Conservation (phyloP, 2,797 vertebrate species). For the Microcaecilia unicolor region DNA sequence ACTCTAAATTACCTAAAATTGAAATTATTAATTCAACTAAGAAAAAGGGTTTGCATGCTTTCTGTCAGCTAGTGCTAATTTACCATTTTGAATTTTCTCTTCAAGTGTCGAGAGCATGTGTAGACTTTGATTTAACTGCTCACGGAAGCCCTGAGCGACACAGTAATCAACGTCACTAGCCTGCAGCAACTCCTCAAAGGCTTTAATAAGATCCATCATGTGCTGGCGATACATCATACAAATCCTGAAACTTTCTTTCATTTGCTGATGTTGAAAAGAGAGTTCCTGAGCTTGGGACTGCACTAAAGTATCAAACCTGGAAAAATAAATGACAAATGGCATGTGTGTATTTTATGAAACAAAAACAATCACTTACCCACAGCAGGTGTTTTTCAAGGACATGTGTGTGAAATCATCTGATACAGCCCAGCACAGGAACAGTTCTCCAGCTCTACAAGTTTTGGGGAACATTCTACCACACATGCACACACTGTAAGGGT, state of each 20-base stretch:
- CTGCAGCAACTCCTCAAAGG: constrained; percentile 77
- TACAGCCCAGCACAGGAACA: no score
- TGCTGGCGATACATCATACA: constrained; percentile 68
- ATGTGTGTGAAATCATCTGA: no score
- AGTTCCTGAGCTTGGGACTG: constrained; percentile 79
- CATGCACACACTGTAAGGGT: no score
- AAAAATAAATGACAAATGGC: constrained; percentile 7
- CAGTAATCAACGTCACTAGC: constrained; percentile 59
- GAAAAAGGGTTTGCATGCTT: no score
- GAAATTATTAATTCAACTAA: no score
- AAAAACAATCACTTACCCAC: no score
- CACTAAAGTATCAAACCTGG: constrained; percentile 75
- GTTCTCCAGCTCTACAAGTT: no score
- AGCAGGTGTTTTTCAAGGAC: no score
- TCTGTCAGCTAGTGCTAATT: no score
- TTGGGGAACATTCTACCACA: no score
- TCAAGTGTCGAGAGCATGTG: constrained; percentile 71
- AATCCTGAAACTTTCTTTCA: constrained; percentile 67
- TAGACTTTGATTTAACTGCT: constrained; percentile 76
- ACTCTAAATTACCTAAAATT: no score
- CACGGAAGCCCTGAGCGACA: constrained; percentile 62
- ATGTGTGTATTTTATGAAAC: background rate
- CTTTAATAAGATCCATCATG: constrained; percentile 59
- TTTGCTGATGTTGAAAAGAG: constrained; percentile 75
- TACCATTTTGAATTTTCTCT: constrained; percentile 64